These are phyloP conservation scores for Melanocharis versteri DNA, from an alignment of 2,113 vertebrate genomes.

Conservation along the genomic window DNA sequence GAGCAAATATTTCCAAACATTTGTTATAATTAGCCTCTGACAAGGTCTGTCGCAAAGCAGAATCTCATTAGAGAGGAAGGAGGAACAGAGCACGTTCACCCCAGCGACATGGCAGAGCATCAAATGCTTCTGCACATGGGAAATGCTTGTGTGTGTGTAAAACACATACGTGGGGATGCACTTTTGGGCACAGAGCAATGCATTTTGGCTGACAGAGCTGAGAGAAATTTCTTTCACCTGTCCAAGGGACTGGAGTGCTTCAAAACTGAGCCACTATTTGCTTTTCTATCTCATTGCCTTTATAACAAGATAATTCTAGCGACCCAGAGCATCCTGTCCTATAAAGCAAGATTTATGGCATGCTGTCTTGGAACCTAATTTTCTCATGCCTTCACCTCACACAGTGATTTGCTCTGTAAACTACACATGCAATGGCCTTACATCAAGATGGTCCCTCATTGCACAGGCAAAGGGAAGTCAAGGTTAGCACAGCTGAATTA, in stretches of 20 bases:
- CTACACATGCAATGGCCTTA: background rate
- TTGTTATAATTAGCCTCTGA: slow-evolving; percentile 50
- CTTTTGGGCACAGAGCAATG: background rate
- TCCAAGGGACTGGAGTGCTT: background rate
- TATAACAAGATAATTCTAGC: background rate
- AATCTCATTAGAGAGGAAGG: background rate
- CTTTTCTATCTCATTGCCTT: slow-evolving; percentile 17
- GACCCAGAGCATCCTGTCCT: background rate
- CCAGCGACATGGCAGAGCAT: background rate
- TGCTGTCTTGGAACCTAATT: slow-evolving; percentile 14
- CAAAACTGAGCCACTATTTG: slow-evolving; percentile 1
- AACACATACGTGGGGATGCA: fast-evolving
- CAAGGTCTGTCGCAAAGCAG: background rate
- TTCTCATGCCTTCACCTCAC: background rate
- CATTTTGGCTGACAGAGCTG: background rate
- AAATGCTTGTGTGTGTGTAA: too few species aligned
- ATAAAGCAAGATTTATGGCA: slow-evolving; percentile 42
- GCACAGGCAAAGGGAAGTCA: background rate
- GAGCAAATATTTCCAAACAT: slow-evolving; percentile 16
- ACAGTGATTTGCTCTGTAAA: slow-evolving; percentile 24
- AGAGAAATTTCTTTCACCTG: background rate
- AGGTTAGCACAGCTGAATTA: background rate
- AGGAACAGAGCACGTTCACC: background rate
- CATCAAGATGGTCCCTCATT: background rate
- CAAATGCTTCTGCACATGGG: background rate